Evolutionary conservation across 2,797 vertebrate genomes (phyloP).

Genomic region (Hafferia zeledoni): DNA sequence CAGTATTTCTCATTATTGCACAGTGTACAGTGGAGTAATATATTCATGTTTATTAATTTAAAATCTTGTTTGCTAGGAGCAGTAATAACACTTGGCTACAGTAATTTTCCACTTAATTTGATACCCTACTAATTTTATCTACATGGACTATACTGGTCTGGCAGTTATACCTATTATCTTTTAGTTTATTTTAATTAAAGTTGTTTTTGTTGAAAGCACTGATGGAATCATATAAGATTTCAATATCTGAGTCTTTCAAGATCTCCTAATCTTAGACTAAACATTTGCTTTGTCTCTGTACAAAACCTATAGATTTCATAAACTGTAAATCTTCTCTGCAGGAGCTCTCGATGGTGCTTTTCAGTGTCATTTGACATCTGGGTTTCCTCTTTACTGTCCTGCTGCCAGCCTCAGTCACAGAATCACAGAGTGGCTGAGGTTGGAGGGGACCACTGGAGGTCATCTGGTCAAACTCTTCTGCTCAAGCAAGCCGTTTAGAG

Average conservation of each 20-base stretch:
- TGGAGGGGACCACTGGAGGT: background rate
- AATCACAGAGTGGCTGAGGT: background rate
- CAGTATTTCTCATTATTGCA: slow-evolving; percentile 3
- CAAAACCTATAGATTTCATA: background rate
- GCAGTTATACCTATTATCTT: background rate
- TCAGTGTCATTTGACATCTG: background rate
- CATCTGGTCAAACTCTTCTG: rapidly evolving
- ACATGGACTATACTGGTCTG: background rate
- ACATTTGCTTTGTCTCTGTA: background rate
- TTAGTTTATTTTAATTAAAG: background rate
- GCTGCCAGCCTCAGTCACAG: background rate
- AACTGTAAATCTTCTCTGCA: background rate
- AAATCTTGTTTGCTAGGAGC: slow-evolving; percentile 40
- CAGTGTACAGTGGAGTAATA: slow-evolving; percentile 24
- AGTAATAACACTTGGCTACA: slow-evolving; percentile 44
- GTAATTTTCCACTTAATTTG: slow-evolving; percentile 64
- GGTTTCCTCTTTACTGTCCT: background rate
- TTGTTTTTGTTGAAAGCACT: background rate
- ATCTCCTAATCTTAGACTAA: background rate
- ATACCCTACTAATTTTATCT: slow-evolving; percentile 54
- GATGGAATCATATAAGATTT: background rate
- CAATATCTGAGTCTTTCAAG: background rate
- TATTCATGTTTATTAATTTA: slow-evolving; percentile 65
- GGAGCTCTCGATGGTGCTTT: background rate
- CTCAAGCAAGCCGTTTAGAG: background rate